phyloP scores from a whole-genome alignment of 2,113 vertebrate species.

The Triplophysa tibetana region DNA sequence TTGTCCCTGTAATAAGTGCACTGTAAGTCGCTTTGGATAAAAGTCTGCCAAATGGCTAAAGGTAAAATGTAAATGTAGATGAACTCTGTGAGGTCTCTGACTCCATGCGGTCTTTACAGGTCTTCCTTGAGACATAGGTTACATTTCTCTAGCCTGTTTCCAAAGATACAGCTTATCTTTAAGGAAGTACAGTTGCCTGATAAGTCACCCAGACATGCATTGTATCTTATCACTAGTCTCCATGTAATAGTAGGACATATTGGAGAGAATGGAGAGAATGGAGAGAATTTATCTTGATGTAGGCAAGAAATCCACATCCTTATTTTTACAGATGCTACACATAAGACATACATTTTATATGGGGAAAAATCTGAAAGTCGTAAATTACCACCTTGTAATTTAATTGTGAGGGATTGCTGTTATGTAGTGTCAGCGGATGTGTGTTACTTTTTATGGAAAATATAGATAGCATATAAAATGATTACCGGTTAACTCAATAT shows the following conservation, averaged over 20 bases:
- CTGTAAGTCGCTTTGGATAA: too few species aligned
- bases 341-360: neutral
- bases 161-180: conserved; percentile 10
- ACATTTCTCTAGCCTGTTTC: conserved; percentile 7
- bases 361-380: neutral
- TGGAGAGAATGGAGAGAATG: too few species aligned
- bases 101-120: neutral
- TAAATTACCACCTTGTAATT: neutral
- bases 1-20: too few species aligned
- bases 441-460: too few species aligned
- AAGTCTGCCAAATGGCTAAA: too few species aligned
- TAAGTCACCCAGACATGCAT: neutral
- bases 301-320: too few species aligned
- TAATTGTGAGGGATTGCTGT: neutral
- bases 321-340: neutral
- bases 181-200: neutral
- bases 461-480: too few species aligned
- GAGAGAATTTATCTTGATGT: too few species aligned
- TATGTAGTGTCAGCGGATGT: too few species aligned
- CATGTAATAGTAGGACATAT: neutral
- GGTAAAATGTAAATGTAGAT: too few species aligned
- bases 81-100: conserved; percentile 15
- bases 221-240: neutral
- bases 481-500: too few species aligned
- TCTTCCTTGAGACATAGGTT: neutral